Evolutionary conservation across 2,888 invertebrate genomes (phyloP), one percentile per base, ranked within the genome.

Genomic region (Hydraecia micacea): DNA sequence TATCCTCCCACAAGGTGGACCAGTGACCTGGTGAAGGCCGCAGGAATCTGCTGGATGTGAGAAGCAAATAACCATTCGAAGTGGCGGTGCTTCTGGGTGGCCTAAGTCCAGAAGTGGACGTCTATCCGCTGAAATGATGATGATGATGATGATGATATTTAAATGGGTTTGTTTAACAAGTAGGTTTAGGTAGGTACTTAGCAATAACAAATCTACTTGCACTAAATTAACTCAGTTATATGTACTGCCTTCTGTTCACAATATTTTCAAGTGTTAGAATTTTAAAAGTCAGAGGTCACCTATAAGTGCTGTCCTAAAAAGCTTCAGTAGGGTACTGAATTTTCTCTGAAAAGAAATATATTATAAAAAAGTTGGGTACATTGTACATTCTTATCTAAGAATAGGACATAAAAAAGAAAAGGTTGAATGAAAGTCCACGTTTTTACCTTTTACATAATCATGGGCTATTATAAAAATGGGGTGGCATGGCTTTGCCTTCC

Each of bases 221-320:
- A 42, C 11, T 9, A 11, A 42, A 28, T 28, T 2, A 39, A 39
- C n/a, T 66, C 18, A 7, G 28, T 4, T 46, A 13, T 28, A 21
- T 3, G 8, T 42, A 42, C 15, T 42, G n/a, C 28, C 25, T 25
- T 15, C 25, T 3, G 28, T n/a, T 21, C 11, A 49, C 13, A 73
- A 39, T 71, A 9, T 25, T 28, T 68, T 3, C 18, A 58, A 8
- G 32, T 9, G 25, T 58, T 36, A 42, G 3, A 60, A 68, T 28
- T 46, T 25, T 28, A 21, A 21, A 77, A 49, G 70, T 49, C 46
- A 79, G 18, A 66, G 46, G 67, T 60, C 70, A 70, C 11, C 21
- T 28, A 70, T 25, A 49, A 58, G 58, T 60, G 60, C 2, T 21
- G 25, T 18, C 9, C 15, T 21, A 60, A 79, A 73, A 39, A 28